Percentiles rank a stretch among this genome's conserved stretches.
phyloP scores from a whole-genome alignment of 2,797 vertebrate species.

The Cuculus canorus region DNA sequence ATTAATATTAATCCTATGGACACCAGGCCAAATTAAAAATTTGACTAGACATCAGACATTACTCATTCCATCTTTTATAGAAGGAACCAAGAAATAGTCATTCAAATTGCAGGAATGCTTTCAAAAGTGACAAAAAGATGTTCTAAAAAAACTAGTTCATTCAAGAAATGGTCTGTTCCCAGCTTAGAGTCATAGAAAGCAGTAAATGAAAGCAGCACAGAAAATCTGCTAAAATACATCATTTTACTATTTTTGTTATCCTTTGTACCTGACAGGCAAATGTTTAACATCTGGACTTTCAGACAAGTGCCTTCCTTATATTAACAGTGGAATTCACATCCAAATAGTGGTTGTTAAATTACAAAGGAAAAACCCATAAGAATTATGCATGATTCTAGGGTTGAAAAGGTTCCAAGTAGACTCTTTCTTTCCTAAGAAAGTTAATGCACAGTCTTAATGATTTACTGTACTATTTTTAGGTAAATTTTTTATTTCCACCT shows the following conservation, averaged over 20 bases:
- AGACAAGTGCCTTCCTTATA: not conserved
- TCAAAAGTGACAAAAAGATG: not conserved
- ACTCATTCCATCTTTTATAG: not conserved
- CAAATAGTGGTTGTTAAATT: slow-evolving; percentile 24
- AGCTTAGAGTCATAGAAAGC: not conserved
- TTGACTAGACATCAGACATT: not conserved
- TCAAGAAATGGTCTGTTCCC: not conserved
- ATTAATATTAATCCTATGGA: not conserved
- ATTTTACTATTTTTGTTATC: not conserved
- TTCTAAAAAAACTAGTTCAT: slow-evolving; percentile 3
- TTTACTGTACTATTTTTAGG: not conserved
- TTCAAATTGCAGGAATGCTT: not conserved
- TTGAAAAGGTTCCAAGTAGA: not conserved
- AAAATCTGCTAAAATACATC: not conserved
- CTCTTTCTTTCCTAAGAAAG: not conserved
- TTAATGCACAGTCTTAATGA: not conserved
- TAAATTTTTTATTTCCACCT: not conserved
- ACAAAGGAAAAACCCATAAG: not conserved
- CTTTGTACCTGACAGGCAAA: not conserved
- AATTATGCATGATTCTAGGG: not conserved
- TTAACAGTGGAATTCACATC: not conserved
- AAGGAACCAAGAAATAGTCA: not conserved
- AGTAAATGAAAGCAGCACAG: not conserved
- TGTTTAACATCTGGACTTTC: slow-evolving; percentile 26
- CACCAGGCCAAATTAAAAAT: not conserved